Conservation (phyloP, 2,797 vertebrate genomes). For the Manis pentadactyla region DNA sequence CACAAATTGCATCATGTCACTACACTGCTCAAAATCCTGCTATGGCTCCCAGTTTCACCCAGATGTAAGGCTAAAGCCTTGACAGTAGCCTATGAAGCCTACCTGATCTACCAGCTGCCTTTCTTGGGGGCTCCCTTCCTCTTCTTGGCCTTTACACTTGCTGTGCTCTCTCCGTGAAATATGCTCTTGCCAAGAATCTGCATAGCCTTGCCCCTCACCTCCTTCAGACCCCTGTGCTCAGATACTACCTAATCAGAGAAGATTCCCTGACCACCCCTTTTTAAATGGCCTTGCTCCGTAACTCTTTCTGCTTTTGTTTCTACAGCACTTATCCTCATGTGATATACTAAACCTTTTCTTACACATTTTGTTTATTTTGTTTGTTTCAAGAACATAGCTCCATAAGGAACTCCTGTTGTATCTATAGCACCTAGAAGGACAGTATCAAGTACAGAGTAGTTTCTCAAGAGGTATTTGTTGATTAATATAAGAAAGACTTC, state of each 20-base stretch:
- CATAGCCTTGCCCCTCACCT: neutral
- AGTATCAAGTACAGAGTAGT: neutral
- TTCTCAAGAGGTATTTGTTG: neutral
- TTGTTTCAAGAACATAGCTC: neutral
- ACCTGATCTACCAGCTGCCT: neutral
- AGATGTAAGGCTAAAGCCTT: neutral
- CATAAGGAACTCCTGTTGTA: neutral
- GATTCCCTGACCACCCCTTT: neutral
- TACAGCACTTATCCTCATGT: neutral
- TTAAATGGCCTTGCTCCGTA: neutral
- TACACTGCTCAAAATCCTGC: neutral
- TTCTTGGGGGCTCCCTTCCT: neutral
- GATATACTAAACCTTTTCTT: neutral
- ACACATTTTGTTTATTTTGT: neutral
- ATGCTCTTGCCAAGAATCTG: neutral
- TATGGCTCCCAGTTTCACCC: neutral
- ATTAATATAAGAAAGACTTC: constrained; percentile 12
- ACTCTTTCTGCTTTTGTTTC: neutral
- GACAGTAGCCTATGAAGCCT: neutral
- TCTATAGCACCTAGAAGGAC: neutral
- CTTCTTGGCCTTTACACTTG: neutral
- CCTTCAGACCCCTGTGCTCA: neutral
- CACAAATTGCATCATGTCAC: neutral
- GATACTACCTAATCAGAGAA: neutral
- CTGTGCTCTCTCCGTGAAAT: neutral